Base-by-base conservation (phyloP, 2,888 invertebrate species). In the Trachelus iudaicus region DNA sequence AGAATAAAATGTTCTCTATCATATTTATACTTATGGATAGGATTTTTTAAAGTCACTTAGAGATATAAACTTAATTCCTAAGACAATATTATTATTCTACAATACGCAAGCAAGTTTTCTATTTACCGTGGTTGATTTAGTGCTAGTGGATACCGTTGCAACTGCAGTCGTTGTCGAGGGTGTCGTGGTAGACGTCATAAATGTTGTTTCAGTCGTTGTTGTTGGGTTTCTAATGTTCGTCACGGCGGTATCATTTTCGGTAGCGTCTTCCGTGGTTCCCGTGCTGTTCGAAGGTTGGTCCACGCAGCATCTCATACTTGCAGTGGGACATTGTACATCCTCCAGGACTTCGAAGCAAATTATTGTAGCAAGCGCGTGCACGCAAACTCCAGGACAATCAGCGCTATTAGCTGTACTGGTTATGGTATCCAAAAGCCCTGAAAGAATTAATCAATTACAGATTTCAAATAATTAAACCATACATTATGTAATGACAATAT, bases 361-460 rank as follows among this genome's bases (percentile, higher is more conserved):
- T 80, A 97, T 92, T 0, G 97, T 96, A 2, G 98, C 97, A 79
- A 98, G 92, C 13, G 96, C 94, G 89, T 97, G 97, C 81, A 97
- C 96, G 91, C 98, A 98, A 79, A 96, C 95, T 0, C 98, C 98
- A 0, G 98, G 97, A 89, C 98, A 98, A 90, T 97, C 95, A 92
- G 96, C 96, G 79, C 95, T 94, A 91, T 96, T 96, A 80, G 95
- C 96, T 80, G 97, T 97, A 82, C 95, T 96, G 80, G 97, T 97
- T 89, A 97, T 94, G 37, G 97, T 95, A 88, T 97, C 97, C 87
- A 97, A 92, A 11, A 97, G 93, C 86, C 97, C 97, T 97, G 93
- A 0, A 56, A 23, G 56, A 56, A 30, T 37, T 23, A 34, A 79
- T 71, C 40, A 31, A 15, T 37, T 69, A n/a, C 73, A 35, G 30